Evolutionary conservation across 2,113 vertebrate species (phyloP).

Genomic region (Lepus timidus): DNA sequence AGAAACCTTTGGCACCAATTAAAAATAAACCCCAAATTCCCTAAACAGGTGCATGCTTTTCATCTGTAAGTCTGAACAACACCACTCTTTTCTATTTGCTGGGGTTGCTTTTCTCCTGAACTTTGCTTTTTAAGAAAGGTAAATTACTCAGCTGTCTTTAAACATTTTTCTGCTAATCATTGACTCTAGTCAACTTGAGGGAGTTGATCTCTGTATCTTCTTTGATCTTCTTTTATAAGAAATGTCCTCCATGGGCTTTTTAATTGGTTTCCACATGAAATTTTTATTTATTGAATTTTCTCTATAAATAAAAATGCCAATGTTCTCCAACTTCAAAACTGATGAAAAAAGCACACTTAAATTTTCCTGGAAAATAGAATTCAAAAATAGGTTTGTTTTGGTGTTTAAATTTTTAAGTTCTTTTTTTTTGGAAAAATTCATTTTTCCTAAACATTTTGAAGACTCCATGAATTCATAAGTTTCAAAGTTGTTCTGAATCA

Average conservation of each 20-base stretch:
- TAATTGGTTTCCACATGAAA: constrained; percentile 6
- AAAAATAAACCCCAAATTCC: constrained; percentile 13
- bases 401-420: too few relatives aligned
- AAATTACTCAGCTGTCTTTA: not conserved
- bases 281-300: not conserved
- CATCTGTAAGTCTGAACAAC: not conserved
- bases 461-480: too few relatives aligned
- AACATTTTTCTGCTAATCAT: constrained; percentile 34
- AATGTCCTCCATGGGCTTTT: not conserved
- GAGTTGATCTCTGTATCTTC: not conserved
- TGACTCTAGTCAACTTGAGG: not conserved
- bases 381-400: too few relatives aligned
- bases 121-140: constrained; percentile 32
- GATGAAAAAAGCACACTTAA: not conserved
- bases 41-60: constrained; percentile 28
- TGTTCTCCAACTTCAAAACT: not conserved
- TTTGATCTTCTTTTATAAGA: constrained; percentile 47
- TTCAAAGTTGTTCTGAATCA: too few relatives aligned
- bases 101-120: not conserved
- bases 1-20: constrained; percentile 56
- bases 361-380: too few relatives aligned
- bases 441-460: too few relatives aligned
- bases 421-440: too few relatives aligned
- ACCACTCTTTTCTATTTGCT: not conserved
- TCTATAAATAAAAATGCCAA: not conserved